Evolutionary conservation across 2,113 vertebrate species (phyloP).

Genomic region (Oryzias celebensis): DNA sequence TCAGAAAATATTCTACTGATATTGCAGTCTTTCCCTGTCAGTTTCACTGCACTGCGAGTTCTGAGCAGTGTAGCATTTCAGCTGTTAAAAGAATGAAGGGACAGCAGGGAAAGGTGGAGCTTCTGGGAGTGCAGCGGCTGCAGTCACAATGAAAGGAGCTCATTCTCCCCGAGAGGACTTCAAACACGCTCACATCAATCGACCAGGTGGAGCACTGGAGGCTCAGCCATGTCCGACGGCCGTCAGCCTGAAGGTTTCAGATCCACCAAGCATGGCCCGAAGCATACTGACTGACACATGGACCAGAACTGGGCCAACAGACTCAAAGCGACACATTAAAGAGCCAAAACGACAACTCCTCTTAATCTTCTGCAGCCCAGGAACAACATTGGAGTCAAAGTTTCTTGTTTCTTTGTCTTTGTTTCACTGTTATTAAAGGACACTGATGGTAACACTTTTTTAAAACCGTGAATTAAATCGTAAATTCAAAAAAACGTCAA

Average conservation of each 20-base stretch:
- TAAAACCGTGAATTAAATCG: too few species aligned
- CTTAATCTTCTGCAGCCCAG: slow-evolving; percentile 3
- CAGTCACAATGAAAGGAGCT: slow-evolving; percentile 64
- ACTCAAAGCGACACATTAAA: slow-evolving; percentile 21
- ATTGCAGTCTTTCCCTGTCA: slow-evolving; percentile 42
- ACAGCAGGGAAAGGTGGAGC: slow-evolving; percentile 43
- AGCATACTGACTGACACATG: slow-evolving; percentile 54
- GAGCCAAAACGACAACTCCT: not conserved
- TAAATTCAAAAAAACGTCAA: too few species aligned
- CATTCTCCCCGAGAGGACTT: slow-evolving; percentile 70
- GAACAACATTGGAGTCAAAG: not conserved
- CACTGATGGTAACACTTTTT: too few species aligned
- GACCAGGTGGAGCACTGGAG: slow-evolving; percentile 62
- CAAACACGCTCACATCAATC: slow-evolving; percentile 67
- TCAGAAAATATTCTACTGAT: slow-evolving; percentile 40
- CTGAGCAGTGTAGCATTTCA: slow-evolving; percentile 69
- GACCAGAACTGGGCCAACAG: slow-evolving; percentile 36
- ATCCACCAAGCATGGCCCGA: slow-evolving; percentile 51
- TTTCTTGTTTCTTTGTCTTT: too few species aligned
- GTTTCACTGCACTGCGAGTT: slow-evolving; percentile 41
- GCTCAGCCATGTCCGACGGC: slow-evolving; percentile 55
- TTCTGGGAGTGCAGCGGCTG: slow-evolving; percentile 25
- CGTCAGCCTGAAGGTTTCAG: slow-evolving; percentile 53
- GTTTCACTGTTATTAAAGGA: too few species aligned
- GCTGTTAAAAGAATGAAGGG: slow-evolving; percentile 69